Percentiles rank a stretch among this genome's conserved stretches.
Evolutionary conservation across 2,888 invertebrate species (phyloP).

Genomic region (Coelinius sp.): DNA sequence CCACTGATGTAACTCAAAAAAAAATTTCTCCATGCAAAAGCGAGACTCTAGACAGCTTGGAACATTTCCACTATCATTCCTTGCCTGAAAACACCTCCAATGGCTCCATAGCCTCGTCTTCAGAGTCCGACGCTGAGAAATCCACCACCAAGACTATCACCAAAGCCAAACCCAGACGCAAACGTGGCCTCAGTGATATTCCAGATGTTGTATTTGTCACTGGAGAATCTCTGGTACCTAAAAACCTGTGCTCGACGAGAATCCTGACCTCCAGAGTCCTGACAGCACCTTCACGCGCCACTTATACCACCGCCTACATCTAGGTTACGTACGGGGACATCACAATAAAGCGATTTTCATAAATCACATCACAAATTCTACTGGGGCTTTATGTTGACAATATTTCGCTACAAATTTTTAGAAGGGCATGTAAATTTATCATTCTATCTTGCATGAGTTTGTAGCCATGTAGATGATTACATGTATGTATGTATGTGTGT

Average conservation of each 20-base stretch:
- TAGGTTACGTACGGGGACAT: slow-evolving; percentile 57
- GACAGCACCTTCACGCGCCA: slow-evolving; percentile 65
- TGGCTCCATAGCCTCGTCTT: background rate
- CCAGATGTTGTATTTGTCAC: slow-evolving; percentile 62
- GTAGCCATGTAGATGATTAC: no score
- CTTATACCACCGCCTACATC: slow-evolving; percentile 69
- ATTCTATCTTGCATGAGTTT: slow-evolving; percentile 58
- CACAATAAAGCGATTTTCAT: slow-evolving; percentile 34
- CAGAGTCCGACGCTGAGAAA: slow-evolving; percentile 40
- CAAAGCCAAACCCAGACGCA: slow-evolving; percentile 31
- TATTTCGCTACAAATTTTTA: slow-evolving; percentile 64
- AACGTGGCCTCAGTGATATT: slow-evolving; percentile 57
- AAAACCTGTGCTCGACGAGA: slow-evolving; percentile 63
- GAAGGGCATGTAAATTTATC: no score
- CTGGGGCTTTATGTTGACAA: slow-evolving; percentile 63
- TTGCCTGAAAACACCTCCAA: background rate
- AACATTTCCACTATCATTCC: background rate
- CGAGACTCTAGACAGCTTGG: background rate
- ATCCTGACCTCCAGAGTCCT: slow-evolving; percentile 65
- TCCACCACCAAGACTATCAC: background rate
- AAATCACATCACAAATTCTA: slow-evolving; percentile 53
- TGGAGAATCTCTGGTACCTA: slow-evolving; percentile 56
- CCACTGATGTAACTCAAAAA: slow-evolving; percentile 18
- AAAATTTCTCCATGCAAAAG: slow-evolving; percentile 3
- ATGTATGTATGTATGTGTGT: no score